Evolutionary conservation across 2,113 vertebrate genomes (phyloP), one percentile per base, ranked within the genome.

Genomic region (Thunnus maccoyii): DNA sequence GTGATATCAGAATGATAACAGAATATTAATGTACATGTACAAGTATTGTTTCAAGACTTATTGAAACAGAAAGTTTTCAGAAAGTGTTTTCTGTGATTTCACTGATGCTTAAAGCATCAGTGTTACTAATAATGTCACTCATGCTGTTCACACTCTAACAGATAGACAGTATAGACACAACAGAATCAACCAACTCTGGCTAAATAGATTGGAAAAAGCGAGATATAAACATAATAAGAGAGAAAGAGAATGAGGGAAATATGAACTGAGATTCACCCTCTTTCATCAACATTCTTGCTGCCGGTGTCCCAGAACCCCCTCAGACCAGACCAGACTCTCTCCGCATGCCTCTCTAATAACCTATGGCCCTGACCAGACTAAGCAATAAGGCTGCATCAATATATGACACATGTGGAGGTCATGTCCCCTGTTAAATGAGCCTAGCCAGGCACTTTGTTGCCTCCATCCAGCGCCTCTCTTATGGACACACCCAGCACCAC

Each of bases 351-450:
- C 0, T 85, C 64, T 67, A 86, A 78, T 85, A 82, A 90, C 72
- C 83, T 54, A n/a, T 51, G 57, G 66, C 72, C 62, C 46, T 65
- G 44, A 36, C 82, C 76, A 81, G 81, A 84, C 62, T 62, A 80
- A 68, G 72, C 83, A 86, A 60, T 76, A 69, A 83, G 82, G 55
- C 78, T 56, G 17, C 73, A 80, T 87, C 81, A 89, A 84, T 83
- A 88, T 77, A 58, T 84, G 84, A 83, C 82, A 82, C 75, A 79
- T 77, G 80, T 50, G 70, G 78, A 87, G 68, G 78, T 84, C 17
- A 9, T 50, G 71, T 81, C 76, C 68, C 46, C 20, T 66, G 62
- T 81, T 70, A 77, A 66, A 62, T 74, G 75, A 79, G 44, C 36
- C 20, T 56, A 51, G 69, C 15, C 18, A 44, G 32, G n/a, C 20